Base-by-base conservation (phyloP, 1,140 invertebrate species). In the Sarcophaga bullata region DNA sequence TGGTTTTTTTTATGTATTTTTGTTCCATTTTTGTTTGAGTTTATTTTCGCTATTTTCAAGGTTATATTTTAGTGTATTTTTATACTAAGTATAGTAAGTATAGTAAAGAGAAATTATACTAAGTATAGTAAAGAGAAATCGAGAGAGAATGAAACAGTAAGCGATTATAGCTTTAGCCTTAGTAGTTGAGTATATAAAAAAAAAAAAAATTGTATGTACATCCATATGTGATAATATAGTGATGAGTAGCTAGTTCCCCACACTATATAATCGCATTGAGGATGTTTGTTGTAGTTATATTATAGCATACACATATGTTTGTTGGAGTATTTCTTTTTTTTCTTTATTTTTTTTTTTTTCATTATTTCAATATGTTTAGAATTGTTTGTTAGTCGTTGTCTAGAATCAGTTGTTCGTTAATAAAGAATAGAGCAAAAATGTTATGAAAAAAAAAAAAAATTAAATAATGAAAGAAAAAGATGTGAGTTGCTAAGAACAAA, bases 1-100 rank as follows among this genome's bases (percentile, higher is more conserved):
- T 78, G 50, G 76, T 62, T 75, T 82, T 13, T 84, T 86, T 84
- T 84, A 81, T 62, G 81, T 72, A 75, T 76, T 85, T 37, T 80
- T 80, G n/a, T 80, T 75, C 25, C 62, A 68, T 68, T 19, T 19
- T 68, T 68, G 62, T 68, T 68, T 68, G 19, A 7, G 62, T 68
- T 68, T 68, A 19, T 68, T 68, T 82, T 86, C 86, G 85, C 87
- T 88, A 88, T 88, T 88, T 85, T 88, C 87, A 88, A 88, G 87
- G 87, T 86, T 88, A 87, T 81, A 83, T 84, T 84, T 87, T 86
- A 88, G 87, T 87, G 88, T 75, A 84, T 13, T n/a, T n/a, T n/a
- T 13, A 72, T 68, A 73, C 49, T 81, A 82, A 48, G 62, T 72
- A 82, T 46, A 72, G 46, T 81, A 47, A 68, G 62, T 19, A 17